Conservation (phyloP, 2,888 invertebrate genomes). For the Zygogramma bicolorata region DNA sequence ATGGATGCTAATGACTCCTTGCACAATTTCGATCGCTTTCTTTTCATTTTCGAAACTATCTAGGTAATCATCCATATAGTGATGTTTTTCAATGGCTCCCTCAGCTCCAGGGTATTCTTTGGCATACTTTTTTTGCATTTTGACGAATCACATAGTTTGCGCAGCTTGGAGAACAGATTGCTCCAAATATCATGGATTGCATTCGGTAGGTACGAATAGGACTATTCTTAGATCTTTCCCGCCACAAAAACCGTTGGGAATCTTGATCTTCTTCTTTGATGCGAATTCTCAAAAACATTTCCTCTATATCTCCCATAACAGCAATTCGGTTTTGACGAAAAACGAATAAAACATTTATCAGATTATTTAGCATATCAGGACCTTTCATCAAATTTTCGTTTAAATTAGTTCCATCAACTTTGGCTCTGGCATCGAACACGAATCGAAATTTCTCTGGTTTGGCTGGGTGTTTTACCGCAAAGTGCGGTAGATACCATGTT, state of each 20-base stretch:
- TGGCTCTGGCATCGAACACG: neutral
- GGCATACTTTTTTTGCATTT: neutral
- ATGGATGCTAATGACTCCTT: neutral
- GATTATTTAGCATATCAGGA: neutral
- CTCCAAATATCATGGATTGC: neutral
- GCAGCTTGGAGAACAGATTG: neutral
- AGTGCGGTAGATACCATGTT: too few species aligned
- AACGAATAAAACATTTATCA: neutral
- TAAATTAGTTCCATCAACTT: neutral
- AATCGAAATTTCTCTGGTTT: too few species aligned
- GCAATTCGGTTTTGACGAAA: neutral
- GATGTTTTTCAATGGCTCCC: neutral
- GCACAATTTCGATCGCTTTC: neutral
- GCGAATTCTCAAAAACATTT: neutral
- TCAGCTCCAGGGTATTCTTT: neutral
- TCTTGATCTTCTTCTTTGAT: neutral
- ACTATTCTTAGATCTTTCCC: neutral
- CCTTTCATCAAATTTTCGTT: neutral
- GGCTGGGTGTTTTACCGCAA: too few species aligned
- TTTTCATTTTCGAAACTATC: neutral
- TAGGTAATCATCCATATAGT: neutral
- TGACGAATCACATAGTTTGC: too few species aligned
- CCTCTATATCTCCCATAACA: too few species aligned
- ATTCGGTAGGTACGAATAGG: neutral
- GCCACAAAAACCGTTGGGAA: neutral